Evolutionary conservation across 2,113 vertebrate species (phyloP).

Genomic region (Odobenus rosmarus): DNA sequence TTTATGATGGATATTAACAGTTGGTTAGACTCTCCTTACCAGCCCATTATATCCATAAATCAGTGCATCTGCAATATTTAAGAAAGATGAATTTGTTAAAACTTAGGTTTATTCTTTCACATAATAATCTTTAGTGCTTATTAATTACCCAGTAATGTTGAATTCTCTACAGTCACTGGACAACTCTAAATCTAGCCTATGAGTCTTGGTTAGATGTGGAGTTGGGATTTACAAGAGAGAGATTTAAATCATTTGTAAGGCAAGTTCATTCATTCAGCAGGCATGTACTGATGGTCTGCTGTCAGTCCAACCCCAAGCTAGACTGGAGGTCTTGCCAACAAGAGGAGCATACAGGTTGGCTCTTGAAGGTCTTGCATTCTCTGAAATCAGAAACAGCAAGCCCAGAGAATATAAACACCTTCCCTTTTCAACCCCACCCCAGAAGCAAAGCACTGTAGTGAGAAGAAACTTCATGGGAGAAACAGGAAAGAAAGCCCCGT

Average conservation of each 20-base stretch:
- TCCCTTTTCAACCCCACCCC: neutral
- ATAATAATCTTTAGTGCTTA: slow-evolving; percentile 78
- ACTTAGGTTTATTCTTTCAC: slow-evolving; percentile 76
- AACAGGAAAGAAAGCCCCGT: neutral
- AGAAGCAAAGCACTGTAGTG: neutral
- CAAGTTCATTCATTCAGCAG: neutral
- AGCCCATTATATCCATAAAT: slow-evolving; percentile 80
- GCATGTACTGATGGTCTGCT: no score
- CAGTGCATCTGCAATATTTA: slow-evolving; percentile 80
- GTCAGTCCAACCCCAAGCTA: neutral
- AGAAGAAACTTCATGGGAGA: neutral
- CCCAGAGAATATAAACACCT: neutral
- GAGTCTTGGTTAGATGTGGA: neutral
- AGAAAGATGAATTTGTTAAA: slow-evolving; percentile 78
- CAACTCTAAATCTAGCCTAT: slow-evolving; percentile 5
- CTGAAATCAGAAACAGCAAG: neutral
- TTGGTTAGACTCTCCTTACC: slow-evolving; percentile 78
- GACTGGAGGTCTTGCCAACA: no score
- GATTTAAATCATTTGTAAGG: slow-evolving; percentile 13
- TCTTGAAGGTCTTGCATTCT: neutral
- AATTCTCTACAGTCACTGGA: slow-evolving; percentile 62
- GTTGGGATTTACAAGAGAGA: neutral
- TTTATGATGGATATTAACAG: slow-evolving; percentile 82
- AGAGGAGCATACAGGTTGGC: no score
- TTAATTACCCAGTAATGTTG: slow-evolving; percentile 75